Evolutionary conservation across 2,888 invertebrate species (phyloP).

Genomic region (Tetragonisca angustula): DNA sequence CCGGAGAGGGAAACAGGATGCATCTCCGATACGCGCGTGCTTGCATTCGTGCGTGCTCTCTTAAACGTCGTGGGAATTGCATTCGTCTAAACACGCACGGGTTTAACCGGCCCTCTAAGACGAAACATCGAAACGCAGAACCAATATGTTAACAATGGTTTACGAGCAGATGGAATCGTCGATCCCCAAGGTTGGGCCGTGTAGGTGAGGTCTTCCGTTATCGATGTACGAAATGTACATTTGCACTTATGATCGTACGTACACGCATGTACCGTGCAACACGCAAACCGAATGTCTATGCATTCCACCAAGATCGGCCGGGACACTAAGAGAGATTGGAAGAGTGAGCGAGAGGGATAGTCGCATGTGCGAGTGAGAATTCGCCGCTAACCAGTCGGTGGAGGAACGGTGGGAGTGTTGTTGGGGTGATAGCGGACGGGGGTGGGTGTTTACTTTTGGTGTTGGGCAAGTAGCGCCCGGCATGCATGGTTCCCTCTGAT

Average conservation of each 20-base stretch:
- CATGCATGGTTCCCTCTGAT: conserved; percentile 82
- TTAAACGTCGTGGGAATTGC: background rate
- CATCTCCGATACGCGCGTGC: conserved; percentile 37
- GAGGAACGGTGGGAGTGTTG: conserved; percentile 73
- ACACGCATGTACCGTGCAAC: conserved; percentile 33
- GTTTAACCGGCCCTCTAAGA: background rate
- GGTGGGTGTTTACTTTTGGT: conserved; percentile 82
- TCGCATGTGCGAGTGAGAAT: conserved; percentile 62
- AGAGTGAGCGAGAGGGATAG: conserved; percentile 46
- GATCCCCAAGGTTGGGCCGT: background rate
- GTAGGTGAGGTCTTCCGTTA: conserved; percentile 12
- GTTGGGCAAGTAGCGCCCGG: conserved; percentile 82
- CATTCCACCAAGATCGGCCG: conserved; percentile 58
- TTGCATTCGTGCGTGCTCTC: background rate
- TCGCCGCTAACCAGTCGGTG: conserved; percentile 65
- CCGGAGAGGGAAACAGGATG: conserved; percentile 37
- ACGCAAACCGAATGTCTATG: conserved; percentile 53
- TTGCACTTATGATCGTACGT: conserved; percentile 43
- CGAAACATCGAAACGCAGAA: background rate
- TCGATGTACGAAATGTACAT: conserved; percentile 48
- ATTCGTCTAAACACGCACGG: background rate
- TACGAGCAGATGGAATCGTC: background rate
- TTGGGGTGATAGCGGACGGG: conserved; percentile 74
- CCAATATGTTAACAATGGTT: background rate
- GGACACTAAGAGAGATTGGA: conserved; percentile 63